Evolutionary conservation across 2,888 invertebrate genomes (phyloP).

Genomic region (Calameuta filiformis): DNA sequence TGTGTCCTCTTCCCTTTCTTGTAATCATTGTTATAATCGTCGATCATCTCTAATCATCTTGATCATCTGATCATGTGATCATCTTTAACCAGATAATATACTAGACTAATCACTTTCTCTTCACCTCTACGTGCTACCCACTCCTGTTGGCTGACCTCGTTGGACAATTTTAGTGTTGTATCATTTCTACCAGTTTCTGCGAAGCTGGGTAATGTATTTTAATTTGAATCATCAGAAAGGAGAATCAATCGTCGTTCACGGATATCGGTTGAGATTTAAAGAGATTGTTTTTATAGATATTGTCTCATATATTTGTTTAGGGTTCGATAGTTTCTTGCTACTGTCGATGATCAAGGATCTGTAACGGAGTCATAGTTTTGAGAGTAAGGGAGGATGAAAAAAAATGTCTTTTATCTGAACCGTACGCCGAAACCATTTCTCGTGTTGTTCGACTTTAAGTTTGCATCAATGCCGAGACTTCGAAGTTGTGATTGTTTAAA

Average conservation of each 20-base stretch:
- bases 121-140: slow-evolving; percentile 23
- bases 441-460: slow-evolving; percentile 28
- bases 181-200: slow-evolving; percentile 19
- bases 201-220: slow-evolving; percentile 43
- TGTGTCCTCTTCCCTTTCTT: background rate
- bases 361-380: background rate
- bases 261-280: slow-evolving; percentile 38
- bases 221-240: slow-evolving; percentile 20
- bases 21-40: background rate
- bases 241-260: slow-evolving; percentile 20
- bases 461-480: slow-evolving; percentile 13
- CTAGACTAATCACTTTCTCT: slow-evolving; percentile 5
- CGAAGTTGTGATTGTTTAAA: slow-evolving; percentile 6
- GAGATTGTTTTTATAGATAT: slow-evolving; percentile 1
- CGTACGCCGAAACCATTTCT: slow-evolving; percentile 23
- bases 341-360: background rate
- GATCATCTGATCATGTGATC: background rate
- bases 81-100: background rate
- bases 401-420: slow-evolving; percentile 30
- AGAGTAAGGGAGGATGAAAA: slow-evolving; percentile 4
- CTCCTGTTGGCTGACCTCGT: slow-evolving; percentile 12
- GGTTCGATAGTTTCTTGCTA: background rate
- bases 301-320: background rate
- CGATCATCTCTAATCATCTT: background rate
- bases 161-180: slow-evolving; percentile 1